Conservation (phyloP, 2,113 vertebrate genomes). For the Varanus komodoensis region DNA sequence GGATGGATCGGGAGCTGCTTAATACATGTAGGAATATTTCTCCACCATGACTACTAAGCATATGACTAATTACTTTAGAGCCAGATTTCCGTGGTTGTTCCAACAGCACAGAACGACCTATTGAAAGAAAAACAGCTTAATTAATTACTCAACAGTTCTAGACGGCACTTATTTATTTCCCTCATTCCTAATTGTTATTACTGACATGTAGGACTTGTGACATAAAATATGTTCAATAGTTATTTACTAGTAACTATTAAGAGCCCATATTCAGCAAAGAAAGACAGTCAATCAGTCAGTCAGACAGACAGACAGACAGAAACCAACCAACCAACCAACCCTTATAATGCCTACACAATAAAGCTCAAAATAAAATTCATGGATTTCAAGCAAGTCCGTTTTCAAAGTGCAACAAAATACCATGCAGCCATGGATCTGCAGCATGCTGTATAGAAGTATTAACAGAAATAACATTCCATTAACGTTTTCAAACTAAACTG, state of each 20-base stretch:
- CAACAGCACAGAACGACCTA: conserved; percentile 95
- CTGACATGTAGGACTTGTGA: neutral
- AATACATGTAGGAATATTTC: conserved; percentile 97
- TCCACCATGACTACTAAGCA: conserved; percentile 97
- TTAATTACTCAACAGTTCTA: neutral
- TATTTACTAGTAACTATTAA: neutral
- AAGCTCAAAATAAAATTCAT: neutral
- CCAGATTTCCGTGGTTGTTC: conserved; percentile 97
- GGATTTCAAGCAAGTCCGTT: neutral
- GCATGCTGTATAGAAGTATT: neutral
- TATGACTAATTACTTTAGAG: conserved; percentile 99
- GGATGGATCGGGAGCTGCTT: conserved; percentile 94
- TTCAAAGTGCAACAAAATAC: neutral
- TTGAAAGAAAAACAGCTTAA: conserved; percentile 45
- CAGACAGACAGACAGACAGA: no score
- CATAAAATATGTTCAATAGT: neutral
- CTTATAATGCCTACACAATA: neutral
- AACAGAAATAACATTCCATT: neutral
- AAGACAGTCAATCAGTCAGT: no score
- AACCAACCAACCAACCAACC: no score
- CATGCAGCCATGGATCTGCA: neutral
- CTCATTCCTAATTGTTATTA: neutral
- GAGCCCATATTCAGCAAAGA: neutral
- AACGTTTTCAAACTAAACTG: neutral
- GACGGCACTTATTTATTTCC: neutral